Evolutionary conservation across 2,888 invertebrate species (phyloP).

Genomic region (Melinopterus prodromus): DNA sequence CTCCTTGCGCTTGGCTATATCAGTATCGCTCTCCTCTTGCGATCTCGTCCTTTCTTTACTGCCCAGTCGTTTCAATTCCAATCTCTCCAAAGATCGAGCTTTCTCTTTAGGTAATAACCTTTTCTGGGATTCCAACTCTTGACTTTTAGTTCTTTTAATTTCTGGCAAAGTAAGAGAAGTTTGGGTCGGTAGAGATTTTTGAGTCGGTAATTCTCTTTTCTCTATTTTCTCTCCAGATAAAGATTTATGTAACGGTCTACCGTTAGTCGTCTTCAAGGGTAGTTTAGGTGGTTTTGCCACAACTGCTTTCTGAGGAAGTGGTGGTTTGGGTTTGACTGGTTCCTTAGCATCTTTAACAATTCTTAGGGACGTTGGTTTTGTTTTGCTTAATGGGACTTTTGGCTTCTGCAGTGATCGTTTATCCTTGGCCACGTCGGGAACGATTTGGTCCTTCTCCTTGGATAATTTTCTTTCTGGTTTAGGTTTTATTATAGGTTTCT

Average conservation of each 20-base stretch:
- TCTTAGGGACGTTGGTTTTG: slow-evolving; percentile 38
- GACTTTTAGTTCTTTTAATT: slow-evolving; percentile 68
- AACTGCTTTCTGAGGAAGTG: slow-evolving; percentile 17
- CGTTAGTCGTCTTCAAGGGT: slow-evolving; percentile 50
- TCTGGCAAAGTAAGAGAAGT: slow-evolving; percentile 52
- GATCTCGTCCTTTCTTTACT: slow-evolving; percentile 76
- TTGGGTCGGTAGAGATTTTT: slow-evolving; percentile 57
- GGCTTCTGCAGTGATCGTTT: slow-evolving; percentile 43
- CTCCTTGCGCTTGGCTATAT: slow-evolving; percentile 76
- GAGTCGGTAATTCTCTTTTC: slow-evolving; percentile 42
- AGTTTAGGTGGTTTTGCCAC: slow-evolving; percentile 41
- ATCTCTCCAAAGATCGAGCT: slow-evolving; percentile 73
- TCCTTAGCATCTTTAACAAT: slow-evolving; percentile 37
- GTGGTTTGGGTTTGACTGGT: slow-evolving; percentile 37
- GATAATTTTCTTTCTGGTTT: slow-evolving; percentile 35
- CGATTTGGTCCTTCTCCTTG: slow-evolving; percentile 60
- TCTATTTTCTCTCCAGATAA: slow-evolving; percentile 61
- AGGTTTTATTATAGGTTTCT: slow-evolving; percentile 19
- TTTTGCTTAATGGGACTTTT: slow-evolving; percentile 32
- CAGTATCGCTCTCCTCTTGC: slow-evolving; percentile 77
- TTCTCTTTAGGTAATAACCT: slow-evolving; percentile 69
- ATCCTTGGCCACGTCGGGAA: slow-evolving; percentile 56
- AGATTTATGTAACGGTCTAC: slow-evolving; percentile 56
- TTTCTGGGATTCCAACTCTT: slow-evolving; percentile 65
- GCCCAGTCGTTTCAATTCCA: slow-evolving; percentile 65